Percentiles rank a stretch among this genome's conserved stretches.
These are phyloP conservation scores for Stegostoma tigrinum DNA, from an alignment of 2,113 vertebrate species.

Conservation along the genomic window DNA sequence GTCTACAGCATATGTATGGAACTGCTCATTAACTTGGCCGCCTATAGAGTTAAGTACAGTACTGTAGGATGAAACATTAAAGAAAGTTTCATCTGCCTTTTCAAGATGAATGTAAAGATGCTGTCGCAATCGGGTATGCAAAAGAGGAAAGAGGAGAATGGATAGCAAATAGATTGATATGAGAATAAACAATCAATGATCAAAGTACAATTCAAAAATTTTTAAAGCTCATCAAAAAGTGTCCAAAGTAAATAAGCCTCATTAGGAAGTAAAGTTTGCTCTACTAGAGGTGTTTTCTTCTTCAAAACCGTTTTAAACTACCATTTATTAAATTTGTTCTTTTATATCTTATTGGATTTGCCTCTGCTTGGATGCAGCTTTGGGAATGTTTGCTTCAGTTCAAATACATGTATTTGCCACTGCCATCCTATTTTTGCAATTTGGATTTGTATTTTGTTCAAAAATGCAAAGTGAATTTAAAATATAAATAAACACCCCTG, in stretches of 20 bases:
- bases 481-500: not conserved
- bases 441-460: not conserved
- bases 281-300: not conserved
- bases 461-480: not conserved
- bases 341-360: not conserved
- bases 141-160: not conserved
- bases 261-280: not conserved
- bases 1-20: not conserved
- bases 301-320: not conserved
- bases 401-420: not conserved
- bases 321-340: not conserved
- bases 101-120: not conserved
- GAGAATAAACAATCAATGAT: not conserved
- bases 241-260: not conserved
- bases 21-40: not conserved
- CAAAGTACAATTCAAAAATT: not conserved
- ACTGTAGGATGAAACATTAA: not conserved
- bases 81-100: not conserved
- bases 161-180: not conserved
- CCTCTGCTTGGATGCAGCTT: not conserved
- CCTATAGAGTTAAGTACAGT: not conserved
- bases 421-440: not conserved
- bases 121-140: not conserved
- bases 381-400: not conserved
- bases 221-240: not conserved